Evolutionary conservation across 2,113 vertebrate genomes (phyloP).

Genomic region (Arizona elegans): DNA sequence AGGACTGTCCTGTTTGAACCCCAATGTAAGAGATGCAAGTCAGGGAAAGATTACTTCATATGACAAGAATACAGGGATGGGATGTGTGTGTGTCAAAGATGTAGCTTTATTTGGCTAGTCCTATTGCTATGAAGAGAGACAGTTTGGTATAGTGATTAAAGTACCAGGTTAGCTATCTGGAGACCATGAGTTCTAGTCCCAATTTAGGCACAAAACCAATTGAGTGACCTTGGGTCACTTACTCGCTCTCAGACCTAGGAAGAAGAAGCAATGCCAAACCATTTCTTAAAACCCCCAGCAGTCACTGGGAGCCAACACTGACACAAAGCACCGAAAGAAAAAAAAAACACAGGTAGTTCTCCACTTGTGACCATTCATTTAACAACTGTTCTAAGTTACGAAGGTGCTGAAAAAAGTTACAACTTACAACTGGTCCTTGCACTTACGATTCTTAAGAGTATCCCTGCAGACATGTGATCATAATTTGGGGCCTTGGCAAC

Average conservation of each 20-base stretch:
- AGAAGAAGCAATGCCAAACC: background rate
- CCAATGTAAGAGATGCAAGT: background rate
- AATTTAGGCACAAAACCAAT: background rate
- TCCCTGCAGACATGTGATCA: background rate
- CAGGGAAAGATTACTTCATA: background rate
- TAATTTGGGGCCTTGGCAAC: background rate
- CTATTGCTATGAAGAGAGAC: background rate
- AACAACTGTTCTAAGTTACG: background rate
- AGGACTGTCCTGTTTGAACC: background rate
- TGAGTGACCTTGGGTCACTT: background rate
- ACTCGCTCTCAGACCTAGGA: background rate
- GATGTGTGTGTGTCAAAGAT: background rate
- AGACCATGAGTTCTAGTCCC: background rate
- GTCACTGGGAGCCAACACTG: background rate
- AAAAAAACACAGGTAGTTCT: background rate
- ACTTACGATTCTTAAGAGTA: background rate
- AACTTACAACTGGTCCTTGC: background rate
- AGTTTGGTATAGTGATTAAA: background rate
- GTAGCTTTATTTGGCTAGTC: background rate
- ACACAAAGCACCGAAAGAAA: background rate
- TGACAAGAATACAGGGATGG: background rate
- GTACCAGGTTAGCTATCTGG: background rate
- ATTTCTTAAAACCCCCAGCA: background rate
- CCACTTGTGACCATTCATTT: background rate
- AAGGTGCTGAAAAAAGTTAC: background rate